phyloP scores from a whole-genome alignment of 2,888 invertebrate genomes.

The Toxonevra muliebris region DNA sequence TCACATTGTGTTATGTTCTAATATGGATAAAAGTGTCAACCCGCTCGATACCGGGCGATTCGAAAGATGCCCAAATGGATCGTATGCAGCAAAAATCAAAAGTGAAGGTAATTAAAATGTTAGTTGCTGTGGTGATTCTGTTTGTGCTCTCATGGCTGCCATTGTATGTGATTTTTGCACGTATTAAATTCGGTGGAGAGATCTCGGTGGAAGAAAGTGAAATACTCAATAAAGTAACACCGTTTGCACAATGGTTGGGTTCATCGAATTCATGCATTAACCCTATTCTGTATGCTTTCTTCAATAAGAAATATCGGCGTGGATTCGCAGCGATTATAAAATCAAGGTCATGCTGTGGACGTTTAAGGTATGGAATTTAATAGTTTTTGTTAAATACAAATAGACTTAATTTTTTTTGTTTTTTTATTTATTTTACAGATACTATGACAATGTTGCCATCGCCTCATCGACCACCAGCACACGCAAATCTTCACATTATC shows the following conservation, averaged over 20 bases:
- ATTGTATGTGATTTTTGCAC: conserved; percentile 86
- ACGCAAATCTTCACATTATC: conserved; percentile 86
- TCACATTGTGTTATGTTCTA: conserved; percentile 89
- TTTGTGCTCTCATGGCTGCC: conserved; percentile 95
- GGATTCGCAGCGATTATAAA: conserved; percentile 90
- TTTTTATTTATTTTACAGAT: conserved; percentile 57
- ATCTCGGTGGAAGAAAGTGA: conserved; percentile 82
- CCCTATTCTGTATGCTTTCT: conserved; percentile 92
- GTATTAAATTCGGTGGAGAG: conserved; percentile 76
- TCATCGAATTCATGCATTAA: conserved; percentile 96
- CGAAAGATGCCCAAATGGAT: conserved; percentile 90
- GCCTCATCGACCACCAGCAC: conserved; percentile 87
- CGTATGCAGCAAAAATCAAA: conserved; percentile 94
- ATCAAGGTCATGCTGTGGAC: conserved; percentile 85
- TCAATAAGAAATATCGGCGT: conserved; percentile 91
- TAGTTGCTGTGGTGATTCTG: conserved; percentile 90
- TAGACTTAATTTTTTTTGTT: background rate
- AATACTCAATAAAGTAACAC: conserved; percentile 81
- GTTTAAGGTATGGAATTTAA: conserved; percentile 68
- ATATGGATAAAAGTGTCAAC: conserved; percentile 93
- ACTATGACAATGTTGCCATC: conserved; percentile 86
- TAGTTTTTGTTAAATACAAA: background rate
- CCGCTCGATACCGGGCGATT: conserved; percentile 88
- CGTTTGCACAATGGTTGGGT: conserved; percentile 92
- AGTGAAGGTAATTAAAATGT: conserved; percentile 94